Conservation (phyloP, 92 coral and sea anemone genomes). For the Virgularia gustaviana region DNA sequence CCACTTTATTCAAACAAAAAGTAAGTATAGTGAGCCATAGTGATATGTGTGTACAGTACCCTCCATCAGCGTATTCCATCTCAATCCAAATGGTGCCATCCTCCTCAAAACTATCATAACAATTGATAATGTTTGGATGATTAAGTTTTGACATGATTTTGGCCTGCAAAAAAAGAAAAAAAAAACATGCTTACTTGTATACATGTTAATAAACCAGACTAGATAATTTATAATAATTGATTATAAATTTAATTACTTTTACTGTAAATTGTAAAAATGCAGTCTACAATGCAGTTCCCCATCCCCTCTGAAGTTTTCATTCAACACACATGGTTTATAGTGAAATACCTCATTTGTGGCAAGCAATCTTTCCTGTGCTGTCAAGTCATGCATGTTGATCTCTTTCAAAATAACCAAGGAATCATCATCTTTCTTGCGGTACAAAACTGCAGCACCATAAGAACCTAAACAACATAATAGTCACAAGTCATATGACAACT, state of each 20-base stretch:
- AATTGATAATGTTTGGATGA: conserved; percentile 95
- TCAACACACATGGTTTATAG: too few relatives aligned
- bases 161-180: conserved; percentile 54
- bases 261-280: too few relatives aligned
- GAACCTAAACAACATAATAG: conserved; percentile 56
- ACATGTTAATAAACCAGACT: background rate
- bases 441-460: conserved; percentile 96
- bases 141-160: conserved; percentile 88
- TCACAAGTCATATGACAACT: background rate
- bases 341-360: conserved; percentile 99
- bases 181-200: background rate
- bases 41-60: too few relatives aligned
- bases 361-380: conserved; percentile 84
- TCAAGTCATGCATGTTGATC: conserved; percentile 90
- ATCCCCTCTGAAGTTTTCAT: too few relatives aligned
- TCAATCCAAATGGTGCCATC: conserved; percentile 98
- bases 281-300: too few relatives aligned
- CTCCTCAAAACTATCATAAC: conserved; percentile 97
- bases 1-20: too few relatives aligned
- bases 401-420: conserved; percentile 93
- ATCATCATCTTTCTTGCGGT: conserved; percentile 97
- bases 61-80: conserved; percentile 99
- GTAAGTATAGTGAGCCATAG: too few relatives aligned
- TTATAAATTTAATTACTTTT: too few relatives aligned
- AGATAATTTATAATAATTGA: too few relatives aligned